Evolutionary conservation across 2,113 vertebrate genomes (phyloP).

Genomic region (Struthio camelus): DNA sequence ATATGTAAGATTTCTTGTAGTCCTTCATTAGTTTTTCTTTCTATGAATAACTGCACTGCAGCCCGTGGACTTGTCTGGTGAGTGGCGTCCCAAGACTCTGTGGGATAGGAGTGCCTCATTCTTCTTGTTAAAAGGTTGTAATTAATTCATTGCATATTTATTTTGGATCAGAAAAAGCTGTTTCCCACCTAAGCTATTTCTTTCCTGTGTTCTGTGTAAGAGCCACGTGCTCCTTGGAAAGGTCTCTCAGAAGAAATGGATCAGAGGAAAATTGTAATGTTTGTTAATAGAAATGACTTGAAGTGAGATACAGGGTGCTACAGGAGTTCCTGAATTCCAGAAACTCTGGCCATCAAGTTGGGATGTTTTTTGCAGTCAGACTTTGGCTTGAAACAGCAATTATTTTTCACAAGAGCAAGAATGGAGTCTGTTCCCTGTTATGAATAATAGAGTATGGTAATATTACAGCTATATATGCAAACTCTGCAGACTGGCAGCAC

Average conservation of each 20-base stretch:
- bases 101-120: not conserved
- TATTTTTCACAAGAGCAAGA: slow-evolving; percentile 52
- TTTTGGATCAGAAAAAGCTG: not conserved
- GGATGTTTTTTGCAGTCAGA: slow-evolving; percentile 17
- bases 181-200: not conserved
- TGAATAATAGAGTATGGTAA: slow-evolving; percentile 71
- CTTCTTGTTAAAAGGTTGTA: not conserved
- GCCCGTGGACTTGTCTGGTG: not conserved
- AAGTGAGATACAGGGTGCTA: not conserved
- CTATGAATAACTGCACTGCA: not conserved
- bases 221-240: not conserved
- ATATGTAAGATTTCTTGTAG: not conserved
- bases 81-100: not conserved
- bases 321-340: not conserved
- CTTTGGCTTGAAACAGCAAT: slow-evolving; percentile 27
- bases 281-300: slow-evolving; percentile 12
- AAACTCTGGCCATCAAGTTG: not conserved
- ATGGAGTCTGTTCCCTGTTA: slow-evolving; percentile 57
- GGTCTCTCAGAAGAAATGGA: not conserved
- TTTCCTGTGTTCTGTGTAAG: not conserved
- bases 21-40: not conserved
- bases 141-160: not conserved
- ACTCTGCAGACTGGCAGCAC: slow-evolving; percentile 56
- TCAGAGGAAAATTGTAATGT: not conserved
- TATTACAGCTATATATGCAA: slow-evolving; percentile 60